Percentiles rank a stretch among this genome's conserved stretches.
Evolutionary conservation across 2,797 vertebrate species (phyloP).

Genomic region (Threskiornis aethiopicus): DNA sequence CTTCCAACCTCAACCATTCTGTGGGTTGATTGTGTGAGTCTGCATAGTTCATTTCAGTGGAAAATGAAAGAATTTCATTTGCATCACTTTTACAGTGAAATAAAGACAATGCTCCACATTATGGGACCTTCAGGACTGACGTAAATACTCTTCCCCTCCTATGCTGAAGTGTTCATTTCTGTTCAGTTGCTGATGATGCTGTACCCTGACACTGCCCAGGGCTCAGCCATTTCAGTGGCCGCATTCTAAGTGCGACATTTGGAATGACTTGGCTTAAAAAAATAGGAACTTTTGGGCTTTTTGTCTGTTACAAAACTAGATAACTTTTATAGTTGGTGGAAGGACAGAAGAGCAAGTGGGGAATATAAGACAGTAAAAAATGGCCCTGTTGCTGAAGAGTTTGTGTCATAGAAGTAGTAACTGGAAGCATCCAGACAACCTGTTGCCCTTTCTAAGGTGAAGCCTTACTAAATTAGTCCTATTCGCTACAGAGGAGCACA

Average conservation of each 20-base stretch:
- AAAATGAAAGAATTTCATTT: not conserved
- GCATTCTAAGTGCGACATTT: not conserved
- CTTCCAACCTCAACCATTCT: not conserved
- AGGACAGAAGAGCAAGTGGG: not conserved
- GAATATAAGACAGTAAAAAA: not conserved
- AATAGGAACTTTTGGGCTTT: not conserved
- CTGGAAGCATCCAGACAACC: not conserved
- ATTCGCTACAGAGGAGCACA: not conserved
- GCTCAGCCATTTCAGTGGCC: not conserved
- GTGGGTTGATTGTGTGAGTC: not conserved
- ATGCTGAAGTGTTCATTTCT: not conserved
- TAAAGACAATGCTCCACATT: fast-evolving
- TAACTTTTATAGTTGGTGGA: not conserved
- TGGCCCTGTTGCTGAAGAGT: not conserved
- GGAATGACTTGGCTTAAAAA: not conserved
- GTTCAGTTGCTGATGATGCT: not conserved
- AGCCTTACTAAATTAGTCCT: not conserved
- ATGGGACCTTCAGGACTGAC: not conserved
- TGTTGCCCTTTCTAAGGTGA: not conserved
- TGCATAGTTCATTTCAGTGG: not conserved
- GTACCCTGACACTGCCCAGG: not conserved
- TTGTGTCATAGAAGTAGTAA: not conserved
- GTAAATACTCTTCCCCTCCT: not conserved
- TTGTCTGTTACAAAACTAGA: not conserved
- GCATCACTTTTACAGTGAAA: not conserved